These are phyloP conservation scores for Ellobius talpinus DNA, from an alignment of 2,113 vertebrate species.

Conservation along the genomic window DNA sequence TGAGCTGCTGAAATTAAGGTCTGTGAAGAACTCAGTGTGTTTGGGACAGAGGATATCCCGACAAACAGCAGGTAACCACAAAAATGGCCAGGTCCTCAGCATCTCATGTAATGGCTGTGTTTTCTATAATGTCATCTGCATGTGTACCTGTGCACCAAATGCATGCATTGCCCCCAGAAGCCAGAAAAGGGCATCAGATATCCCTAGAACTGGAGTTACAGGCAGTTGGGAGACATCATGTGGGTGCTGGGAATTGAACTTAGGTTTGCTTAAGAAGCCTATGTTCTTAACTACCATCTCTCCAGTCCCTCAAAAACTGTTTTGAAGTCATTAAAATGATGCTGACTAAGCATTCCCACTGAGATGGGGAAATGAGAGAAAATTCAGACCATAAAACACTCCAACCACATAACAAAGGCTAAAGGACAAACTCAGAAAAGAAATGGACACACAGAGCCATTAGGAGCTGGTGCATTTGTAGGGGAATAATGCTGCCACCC, in stretches of 20 bases:
- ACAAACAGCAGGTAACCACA: neutral
- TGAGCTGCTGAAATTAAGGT: neutral
- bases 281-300: neutral
- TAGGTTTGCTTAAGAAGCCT: neutral
- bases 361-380: neutral
- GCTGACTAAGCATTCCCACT: neutral
- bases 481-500: too few relatives aligned
- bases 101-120: neutral
- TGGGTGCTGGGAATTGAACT: neutral
- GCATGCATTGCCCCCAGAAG: neutral
- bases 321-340: neutral
- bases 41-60: neutral
- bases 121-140: neutral
- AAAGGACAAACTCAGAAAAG: neutral
- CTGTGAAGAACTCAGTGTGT: neutral
- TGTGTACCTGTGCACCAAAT: neutral
- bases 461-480: neutral
- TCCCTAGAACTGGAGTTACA: neutral
- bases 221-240: neutral
- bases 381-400: neutral
- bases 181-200: neutral
- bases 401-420: neutral
- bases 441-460: neutral
- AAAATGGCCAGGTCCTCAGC: neutral
- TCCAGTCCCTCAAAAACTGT: neutral